These are phyloP conservation scores for Trogon melanurus DNA, from an alignment of 2,113 vertebrate species.

Conservation along the genomic window DNA sequence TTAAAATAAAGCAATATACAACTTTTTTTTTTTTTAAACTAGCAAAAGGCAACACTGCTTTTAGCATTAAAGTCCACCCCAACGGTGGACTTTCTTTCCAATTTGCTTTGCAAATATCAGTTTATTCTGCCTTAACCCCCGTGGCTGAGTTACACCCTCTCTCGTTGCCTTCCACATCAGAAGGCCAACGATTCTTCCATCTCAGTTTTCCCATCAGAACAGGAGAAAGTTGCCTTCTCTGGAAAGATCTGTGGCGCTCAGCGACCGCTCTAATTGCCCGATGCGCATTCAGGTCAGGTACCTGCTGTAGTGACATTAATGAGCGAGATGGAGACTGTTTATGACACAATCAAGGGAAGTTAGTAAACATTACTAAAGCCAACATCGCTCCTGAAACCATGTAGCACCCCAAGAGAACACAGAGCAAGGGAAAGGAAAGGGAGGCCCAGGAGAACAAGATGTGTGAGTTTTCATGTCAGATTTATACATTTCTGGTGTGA, in stretches of 20 bases:
- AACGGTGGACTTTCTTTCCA: accelerated
- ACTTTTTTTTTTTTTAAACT: neutral
- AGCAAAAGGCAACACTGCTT: neutral
- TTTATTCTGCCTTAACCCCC: neutral
- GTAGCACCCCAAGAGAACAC: neutral
- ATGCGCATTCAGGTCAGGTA: constrained; percentile 53
- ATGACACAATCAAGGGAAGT: constrained; percentile 53
- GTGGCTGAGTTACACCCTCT: neutral
- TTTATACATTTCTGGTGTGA: neutral
- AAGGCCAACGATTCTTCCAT: neutral
- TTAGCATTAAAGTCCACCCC: neutral
- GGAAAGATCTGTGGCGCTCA: neutral
- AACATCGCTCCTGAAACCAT: neutral
- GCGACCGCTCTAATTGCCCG: neutral
- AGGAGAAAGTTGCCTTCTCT: neutral
- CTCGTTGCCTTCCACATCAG: accelerated
- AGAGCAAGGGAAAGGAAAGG: neutral
- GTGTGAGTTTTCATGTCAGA: neutral
- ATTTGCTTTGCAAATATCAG: neutral
- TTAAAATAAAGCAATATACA: neutral
- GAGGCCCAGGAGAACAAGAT: neutral
- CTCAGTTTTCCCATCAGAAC: neutral
- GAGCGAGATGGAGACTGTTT: constrained; percentile 22
- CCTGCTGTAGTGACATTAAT: neutral
- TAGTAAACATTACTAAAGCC: constrained; percentile 47